phyloP scores from a whole-genome alignment of 2,888 invertebrate genomes.

The Trissolcus brochymenae region DNA sequence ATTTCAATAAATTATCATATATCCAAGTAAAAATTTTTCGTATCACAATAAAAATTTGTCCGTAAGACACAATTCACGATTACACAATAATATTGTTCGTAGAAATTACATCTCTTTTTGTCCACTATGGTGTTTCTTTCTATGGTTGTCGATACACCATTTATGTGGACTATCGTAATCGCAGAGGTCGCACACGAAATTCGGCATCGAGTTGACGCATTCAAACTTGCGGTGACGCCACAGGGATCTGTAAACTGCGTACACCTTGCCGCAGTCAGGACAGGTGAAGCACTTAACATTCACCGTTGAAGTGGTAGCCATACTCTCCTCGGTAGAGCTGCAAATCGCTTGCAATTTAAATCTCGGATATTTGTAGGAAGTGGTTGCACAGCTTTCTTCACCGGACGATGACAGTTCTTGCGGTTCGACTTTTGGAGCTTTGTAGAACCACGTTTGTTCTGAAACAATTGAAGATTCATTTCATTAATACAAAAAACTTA shows the following conservation, averaged over 20 bases:
- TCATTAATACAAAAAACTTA: constrained; percentile 13
- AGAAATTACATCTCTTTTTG: not conserved
- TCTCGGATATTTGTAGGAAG: too few relatives aligned
- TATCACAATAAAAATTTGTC: too few relatives aligned
- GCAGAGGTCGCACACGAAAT: constrained; percentile 66
- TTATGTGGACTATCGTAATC: constrained; percentile 70
- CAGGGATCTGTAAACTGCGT: constrained; percentile 68
- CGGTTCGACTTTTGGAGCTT: constrained; percentile 10
- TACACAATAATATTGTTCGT: too few relatives aligned
- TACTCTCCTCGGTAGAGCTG: not conserved
- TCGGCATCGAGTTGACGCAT: constrained; percentile 70
- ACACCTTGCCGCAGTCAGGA: constrained; percentile 68
- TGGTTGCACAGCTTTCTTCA: too few relatives aligned
- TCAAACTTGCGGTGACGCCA: constrained; percentile 72
- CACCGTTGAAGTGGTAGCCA: not conserved
- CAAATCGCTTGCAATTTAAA: too few relatives aligned
- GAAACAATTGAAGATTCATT: constrained; percentile 25
- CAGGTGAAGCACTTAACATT: constrained; percentile 64
- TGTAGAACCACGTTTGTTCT: constrained; percentile 37
- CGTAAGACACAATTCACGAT: too few relatives aligned
- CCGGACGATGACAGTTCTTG: not conserved
- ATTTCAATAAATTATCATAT: too few relatives aligned
- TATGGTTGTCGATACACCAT: constrained; percentile 71
- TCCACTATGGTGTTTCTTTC: constrained; percentile 64
- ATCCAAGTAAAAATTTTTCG: too few relatives aligned